These are phyloP conservation scores for Fundulus diaphanus DNA, from an alignment of 2,797 vertebrate species.

Conservation along the genomic window DNA sequence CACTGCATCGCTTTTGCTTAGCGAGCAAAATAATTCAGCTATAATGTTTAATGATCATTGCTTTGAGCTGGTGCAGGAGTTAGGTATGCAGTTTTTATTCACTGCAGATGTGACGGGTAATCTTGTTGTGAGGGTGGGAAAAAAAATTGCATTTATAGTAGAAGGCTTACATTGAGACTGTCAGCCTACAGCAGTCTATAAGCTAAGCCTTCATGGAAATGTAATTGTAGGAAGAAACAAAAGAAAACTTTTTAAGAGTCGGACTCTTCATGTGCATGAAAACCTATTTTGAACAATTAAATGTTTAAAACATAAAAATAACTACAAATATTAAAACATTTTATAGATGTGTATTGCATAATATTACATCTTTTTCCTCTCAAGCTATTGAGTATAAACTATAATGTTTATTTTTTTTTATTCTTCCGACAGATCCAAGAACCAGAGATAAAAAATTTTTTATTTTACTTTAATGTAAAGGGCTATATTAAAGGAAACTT, in stretches of 20 bases:
- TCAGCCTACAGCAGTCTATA: not conserved
- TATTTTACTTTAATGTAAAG: slow-evolving; percentile 24
- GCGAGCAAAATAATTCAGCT: not conserved
- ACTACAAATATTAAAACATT: not conserved
- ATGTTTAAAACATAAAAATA: not conserved
- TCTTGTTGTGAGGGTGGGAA: not conserved
- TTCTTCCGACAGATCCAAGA: not conserved
- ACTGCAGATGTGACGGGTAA: not conserved
- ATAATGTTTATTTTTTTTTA: not conserved
- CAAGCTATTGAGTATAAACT: not conserved
- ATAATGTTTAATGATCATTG: not conserved
- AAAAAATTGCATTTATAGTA: not conserved
- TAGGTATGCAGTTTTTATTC: not conserved
- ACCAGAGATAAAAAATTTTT: not conserved
- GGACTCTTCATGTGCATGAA: not conserved
- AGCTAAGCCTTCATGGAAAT: not conserved
- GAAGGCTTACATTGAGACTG: not conserved
- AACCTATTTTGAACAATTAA: not conserved
- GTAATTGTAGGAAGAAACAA: not conserved
- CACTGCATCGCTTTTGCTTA: not conserved
- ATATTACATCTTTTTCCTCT: not conserved
- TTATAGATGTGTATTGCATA: not conserved
- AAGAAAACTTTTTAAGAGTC: not conserved
- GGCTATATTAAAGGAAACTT: not conserved
- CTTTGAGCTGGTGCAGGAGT: not conserved